Conservation (phyloP, 2,888 invertebrate species). For the Neoitamus cyanurus region DNA sequence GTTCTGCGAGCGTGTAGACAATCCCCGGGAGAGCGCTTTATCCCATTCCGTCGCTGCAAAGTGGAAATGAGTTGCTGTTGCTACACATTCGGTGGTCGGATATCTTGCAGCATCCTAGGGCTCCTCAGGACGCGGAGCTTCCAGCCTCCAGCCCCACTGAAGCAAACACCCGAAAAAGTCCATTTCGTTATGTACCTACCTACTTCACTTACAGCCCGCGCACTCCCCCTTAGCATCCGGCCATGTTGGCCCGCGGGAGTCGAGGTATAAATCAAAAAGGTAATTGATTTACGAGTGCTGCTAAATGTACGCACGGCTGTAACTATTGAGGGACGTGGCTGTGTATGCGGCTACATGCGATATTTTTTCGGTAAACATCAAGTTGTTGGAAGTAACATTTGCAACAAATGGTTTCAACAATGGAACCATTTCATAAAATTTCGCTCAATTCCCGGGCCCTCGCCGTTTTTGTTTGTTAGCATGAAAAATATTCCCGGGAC, state of each 20-base stretch:
- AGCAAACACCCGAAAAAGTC: not conserved
- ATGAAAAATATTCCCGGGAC: slow-evolving; percentile 36
- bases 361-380: slow-evolving; percentile 40
- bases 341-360: slow-evolving; percentile 14
- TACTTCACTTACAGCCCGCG: not conserved
- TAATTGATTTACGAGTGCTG: slow-evolving; percentile 42
- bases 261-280: slow-evolving; percentile 28
- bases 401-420: slow-evolving; percentile 45
- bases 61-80: not conserved
- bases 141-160: not conserved
- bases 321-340: slow-evolving; percentile 15
- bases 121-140: not conserved
- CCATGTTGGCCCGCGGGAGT: not conserved
- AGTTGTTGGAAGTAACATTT: slow-evolving; percentile 37
- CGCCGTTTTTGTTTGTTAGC: slow-evolving; percentile 33
- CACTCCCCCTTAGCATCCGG: not conserved
- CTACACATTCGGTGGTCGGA: not conserved
- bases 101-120: not conserved
- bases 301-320: slow-evolving; percentile 38
- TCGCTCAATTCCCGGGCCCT: slow-evolving; percentile 38
- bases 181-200: not conserved
- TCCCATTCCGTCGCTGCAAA: not conserved
- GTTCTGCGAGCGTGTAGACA: not conserved
- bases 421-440: slow-evolving; percentile 44
- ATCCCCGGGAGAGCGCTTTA: not conserved